A percentile compares a stretch with the other conserved stretches of the same genome.
Conservation (phyloP, 1,140 invertebrate genomes). For the Ladona fulva region DNA sequence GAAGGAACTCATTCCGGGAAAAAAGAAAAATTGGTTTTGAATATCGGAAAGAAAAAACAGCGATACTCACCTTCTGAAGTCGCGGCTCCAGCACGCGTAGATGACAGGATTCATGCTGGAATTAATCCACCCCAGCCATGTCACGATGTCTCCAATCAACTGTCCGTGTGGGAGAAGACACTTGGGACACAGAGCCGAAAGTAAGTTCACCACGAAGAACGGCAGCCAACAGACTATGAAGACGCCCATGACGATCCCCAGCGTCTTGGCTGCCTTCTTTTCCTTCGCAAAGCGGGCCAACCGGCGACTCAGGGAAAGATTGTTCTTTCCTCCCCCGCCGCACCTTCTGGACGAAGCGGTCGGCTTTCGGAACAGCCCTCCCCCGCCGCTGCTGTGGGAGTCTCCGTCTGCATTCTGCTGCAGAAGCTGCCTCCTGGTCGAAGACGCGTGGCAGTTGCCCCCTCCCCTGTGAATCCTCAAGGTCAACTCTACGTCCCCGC, state of each 20-base stretch:
- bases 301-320: conserved; percentile 73
- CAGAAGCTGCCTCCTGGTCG: neutral
- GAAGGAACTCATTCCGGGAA: too few relatives aligned
- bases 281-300: conserved; percentile 88
- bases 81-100: conserved; percentile 92
- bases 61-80: conserved; percentile 77
- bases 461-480: conserved; percentile 83
- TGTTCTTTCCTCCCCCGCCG: conserved; percentile 36
- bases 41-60: neutral
- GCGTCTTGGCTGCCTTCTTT: conserved; percentile 91
- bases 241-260: conserved; percentile 95
- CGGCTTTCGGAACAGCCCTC: conserved; percentile 24
- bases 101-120: conserved; percentile 97
- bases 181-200: conserved; percentile 80
- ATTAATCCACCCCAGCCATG: conserved; percentile 99
- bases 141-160: conserved; percentile 84
- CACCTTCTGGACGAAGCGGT: conserved; percentile 30
- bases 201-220: conserved; percentile 93
- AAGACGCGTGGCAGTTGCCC: conserved; percentile 17
- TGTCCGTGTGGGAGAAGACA: conserved; percentile 77
- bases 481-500: conserved; percentile 66
- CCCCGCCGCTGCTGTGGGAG: conserved; percentile 19
- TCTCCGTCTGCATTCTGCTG: conserved; percentile 26
- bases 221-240: conserved; percentile 97
- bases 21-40: too few relatives aligned